Conservation (phyloP, 2,888 invertebrate species). For the Anodontia alba region DNA sequence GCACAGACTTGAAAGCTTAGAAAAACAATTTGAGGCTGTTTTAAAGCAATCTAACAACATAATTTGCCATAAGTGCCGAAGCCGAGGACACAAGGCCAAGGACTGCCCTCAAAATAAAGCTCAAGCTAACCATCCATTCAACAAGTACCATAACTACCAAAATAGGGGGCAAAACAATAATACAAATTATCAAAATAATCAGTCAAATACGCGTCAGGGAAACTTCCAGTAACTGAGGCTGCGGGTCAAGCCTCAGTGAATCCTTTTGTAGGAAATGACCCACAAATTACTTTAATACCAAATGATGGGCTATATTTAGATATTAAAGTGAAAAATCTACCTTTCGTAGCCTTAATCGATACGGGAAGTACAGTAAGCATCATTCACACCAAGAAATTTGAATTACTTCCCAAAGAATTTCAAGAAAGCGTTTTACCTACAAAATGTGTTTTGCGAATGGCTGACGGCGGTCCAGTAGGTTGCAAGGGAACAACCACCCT, state of each 20-base stretch:
- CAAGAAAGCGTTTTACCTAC: neutral
- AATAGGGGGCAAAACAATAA: neutral
- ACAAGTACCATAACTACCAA: neutral
- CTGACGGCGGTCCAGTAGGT: constrained; percentile 8
- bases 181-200: no score
- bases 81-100: neutral
- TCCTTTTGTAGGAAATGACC: neutral
- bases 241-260: no score
- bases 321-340: neutral
- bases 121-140: neutral
- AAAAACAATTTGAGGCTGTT: neutral
- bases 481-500: neutral
- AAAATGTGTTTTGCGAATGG: neutral
- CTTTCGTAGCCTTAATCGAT: neutral
- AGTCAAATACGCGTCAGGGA: no score
- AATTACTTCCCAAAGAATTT: neutral
- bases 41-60: neutral
- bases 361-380: neutral
- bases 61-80: neutral
- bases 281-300: neutral
- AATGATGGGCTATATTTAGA: neutral
- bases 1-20: neutral
- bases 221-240: no score
- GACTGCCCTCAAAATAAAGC: neutral
- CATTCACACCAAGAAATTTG: neutral